Evolutionary conservation across 2,888 invertebrate genomes (phyloP), one percentile per base, ranked within the genome.

Genomic region (Hirtodrosophila confusa): DNA sequence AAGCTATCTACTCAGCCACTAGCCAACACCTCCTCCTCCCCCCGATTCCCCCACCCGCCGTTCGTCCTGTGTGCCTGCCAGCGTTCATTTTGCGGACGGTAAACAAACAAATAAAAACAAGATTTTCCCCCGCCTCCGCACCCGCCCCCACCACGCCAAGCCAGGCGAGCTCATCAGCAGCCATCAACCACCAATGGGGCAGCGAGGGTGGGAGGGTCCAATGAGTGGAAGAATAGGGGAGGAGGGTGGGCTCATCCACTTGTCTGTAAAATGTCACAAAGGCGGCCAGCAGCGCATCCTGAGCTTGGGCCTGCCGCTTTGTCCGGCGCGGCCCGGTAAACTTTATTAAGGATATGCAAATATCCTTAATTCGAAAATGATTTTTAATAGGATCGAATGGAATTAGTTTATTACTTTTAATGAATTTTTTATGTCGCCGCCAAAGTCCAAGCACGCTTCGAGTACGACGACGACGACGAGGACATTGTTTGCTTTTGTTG

Each of bases 341-440:
- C 88, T 89, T 90, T 90, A 89, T 90, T 88, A 89, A 89, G 86
- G 90, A 89, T 90, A 90, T 90, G 90, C 90, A 90, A 90, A 90
- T 90, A 88, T 89, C 83, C 90, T 90, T 90, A 90, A 90, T 90
- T 90, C 84, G 90, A 90, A 90, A 90, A 90, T 90, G 90, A 90
- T 90, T 90, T 90, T 90, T 90, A 90, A 90, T 90, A 90, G 90
- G 90, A 90, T 90, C 90, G 90, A 90, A 90, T 88, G 90, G 90
- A 90, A 90, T 90, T 90, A 90, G 90, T 90, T 90, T 90, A 90
- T 90, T 90, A 89, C 90, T 90, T 90, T 90, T 90, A 90, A 90
- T 90, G 90, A 90, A 90, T 90, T 90, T 90, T 90, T 90, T 90
- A 89, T 90, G 90, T 90, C 80, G 86, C 78, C 78, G 77, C 66